Conservation (phyloP, 2,888 invertebrate species). For the Cryptops parisi region DNA sequence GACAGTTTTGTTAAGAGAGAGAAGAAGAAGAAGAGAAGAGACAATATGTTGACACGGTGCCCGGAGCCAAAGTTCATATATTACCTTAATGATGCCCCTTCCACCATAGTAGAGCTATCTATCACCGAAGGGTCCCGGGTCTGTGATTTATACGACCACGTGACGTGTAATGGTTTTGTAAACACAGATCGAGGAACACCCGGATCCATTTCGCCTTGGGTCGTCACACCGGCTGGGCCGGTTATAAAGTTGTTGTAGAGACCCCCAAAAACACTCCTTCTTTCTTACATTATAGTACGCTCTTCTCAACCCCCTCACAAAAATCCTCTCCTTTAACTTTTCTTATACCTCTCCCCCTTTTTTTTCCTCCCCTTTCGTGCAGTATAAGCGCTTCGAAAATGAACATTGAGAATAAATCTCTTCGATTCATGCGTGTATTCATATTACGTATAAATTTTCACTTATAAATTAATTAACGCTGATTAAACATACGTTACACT, state of each 20-base stretch:
- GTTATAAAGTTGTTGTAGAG: constrained; percentile 5
- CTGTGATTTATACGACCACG: neutral
- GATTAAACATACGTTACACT: too few relatives aligned
- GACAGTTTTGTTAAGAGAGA: neutral
- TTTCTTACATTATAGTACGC: too few relatives aligned
- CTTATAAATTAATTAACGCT: too few relatives aligned
- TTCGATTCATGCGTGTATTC: too few relatives aligned
- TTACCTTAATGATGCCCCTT: constrained; percentile 1
- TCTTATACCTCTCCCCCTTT: too few relatives aligned
- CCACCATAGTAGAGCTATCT: neutral
- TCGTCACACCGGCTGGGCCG: neutral
- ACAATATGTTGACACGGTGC: constrained; percentile 2
- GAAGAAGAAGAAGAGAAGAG: neutral
- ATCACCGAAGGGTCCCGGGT: neutral
- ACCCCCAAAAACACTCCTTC: too few relatives aligned
- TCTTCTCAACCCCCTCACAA: too few relatives aligned
- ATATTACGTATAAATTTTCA: too few relatives aligned
- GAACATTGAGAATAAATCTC: too few relatives aligned
- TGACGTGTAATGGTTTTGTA: constrained; percentile 6
- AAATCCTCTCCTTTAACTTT: too few relatives aligned
- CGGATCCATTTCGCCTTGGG: neutral
- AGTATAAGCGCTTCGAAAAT: too few relatives aligned
- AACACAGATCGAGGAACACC: constrained; percentile 4
- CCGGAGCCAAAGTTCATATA: constrained; percentile 3
- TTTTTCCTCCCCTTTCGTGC: too few relatives aligned